Base-by-base conservation (phyloP, 2,113 vertebrate species). In the Alligator mississippiensis region DNA sequence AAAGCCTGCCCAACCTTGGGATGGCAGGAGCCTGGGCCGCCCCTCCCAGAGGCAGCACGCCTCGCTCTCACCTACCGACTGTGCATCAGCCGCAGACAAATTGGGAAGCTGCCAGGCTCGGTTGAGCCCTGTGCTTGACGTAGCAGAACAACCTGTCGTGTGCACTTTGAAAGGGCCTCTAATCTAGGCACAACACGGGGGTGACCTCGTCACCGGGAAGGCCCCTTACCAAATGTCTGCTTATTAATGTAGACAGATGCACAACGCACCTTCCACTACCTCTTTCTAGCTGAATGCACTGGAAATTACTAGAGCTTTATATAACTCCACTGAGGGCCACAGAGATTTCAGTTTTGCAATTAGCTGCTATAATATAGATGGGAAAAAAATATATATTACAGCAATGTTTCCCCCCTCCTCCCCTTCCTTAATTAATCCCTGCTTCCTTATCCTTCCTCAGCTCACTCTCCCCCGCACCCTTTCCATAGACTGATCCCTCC, bases 191-290 rank as follows among this genome's bases (percentile, higher is more conserved):
- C 77, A 79, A 86, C 75, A 30, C 80, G 79, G 77, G 74, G 47
- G 27, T 93, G 54, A 87, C 81, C 77, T 92, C 79, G 11, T 89
- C 88, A 89, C 81, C 18, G n/a, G 82, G 66, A 24, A 87, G 90
- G 80, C 86, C 79, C 86, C 25, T 91, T 92, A 90, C 83, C 90
- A 74, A 93, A 79, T 27, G 1, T 3, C 12, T 87, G 25, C 89
- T 96, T 94, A 87, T 92, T 95, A 85, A 91, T 60, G 84, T 80
- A 95, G 93, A 88, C 92, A 96, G 89, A 77, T 93, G 90, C 60
- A 93, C 90, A 92, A 95, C 66, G 27, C 38, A 74, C 63, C 89
- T 95, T 94, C 91, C 38, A 80, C 80, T 93, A 90, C 28, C 4
- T 62, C 77, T 92, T 94, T 92, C 85, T 91, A 89, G 54, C 82